Base-by-base conservation (phyloP, 2,113 vertebrate species). In the Etheostoma spectabile region DNA sequence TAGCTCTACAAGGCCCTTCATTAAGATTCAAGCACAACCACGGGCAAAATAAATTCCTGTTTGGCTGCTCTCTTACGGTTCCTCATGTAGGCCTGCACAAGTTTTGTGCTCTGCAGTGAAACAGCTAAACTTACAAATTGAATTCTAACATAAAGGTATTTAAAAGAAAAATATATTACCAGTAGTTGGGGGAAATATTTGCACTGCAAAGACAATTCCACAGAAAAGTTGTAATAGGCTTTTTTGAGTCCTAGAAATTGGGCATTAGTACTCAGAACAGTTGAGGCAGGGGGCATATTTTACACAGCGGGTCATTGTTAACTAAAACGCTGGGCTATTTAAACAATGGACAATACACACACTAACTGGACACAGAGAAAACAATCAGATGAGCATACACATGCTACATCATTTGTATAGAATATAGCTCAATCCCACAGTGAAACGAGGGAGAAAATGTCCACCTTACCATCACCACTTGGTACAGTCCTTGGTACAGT, bases 11-110 rank as follows among this genome's bases (percentile, higher is more conserved):
- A 77, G 57, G 68, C 27, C 63, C 70, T 74, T 88, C 77, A 92
- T 93, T 89, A 85, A 82, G 77, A 91, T 92, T 90, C 81, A 90
- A 79, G 78, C 52, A 82, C 68, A 90, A 77, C 67, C 72, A 77
- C 56, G 1, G 48, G 67, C 63, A 6, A 75, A 82, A 56, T 52
- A 63, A 80, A 82, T 68, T 71, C 48, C 66, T 63, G n/a, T 74
- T 83, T 80, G 80, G 22, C 53, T 77, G 2, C 51, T 59, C 59
- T 82, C 27, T 66, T 42, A 18, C 5, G 24, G 22, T 65, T 51
- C 22, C 35, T 72, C 64, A 61, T 6, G 19, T 52, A 53, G 60
- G 24, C 48, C 53, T 61, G 38, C 10, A 57, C 63, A 79, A 30
- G 24, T 27, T 48, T 42, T 33, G 21, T n/a, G 66, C 66, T 59